A percentile compares a stretch with the other conserved stretches of the same genome.
Evolutionary conservation across 2,797 vertebrate genomes (phyloP).

Genomic region (Tapera naevia): DNA sequence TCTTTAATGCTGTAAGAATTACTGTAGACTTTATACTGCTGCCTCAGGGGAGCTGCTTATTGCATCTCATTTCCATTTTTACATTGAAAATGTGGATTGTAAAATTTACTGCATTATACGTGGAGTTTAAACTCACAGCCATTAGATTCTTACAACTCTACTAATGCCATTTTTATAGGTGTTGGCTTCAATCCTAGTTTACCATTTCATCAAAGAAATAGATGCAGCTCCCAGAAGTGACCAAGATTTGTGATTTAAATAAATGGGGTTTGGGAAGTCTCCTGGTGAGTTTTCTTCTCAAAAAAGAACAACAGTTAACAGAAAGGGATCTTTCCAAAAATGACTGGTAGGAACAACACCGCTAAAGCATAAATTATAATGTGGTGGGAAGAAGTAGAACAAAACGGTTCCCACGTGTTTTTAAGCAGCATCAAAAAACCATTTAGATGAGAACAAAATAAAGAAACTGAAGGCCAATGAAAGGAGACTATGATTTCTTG

Average conservation of each 20-base stretch:
- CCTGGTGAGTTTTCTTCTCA: conserved; percentile 8
- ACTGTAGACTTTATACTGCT: conserved; percentile 47
- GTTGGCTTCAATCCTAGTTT: conserved; percentile 65
- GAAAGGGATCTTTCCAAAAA: background rate
- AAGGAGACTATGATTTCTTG: background rate
- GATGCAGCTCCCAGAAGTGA: conserved; percentile 43
- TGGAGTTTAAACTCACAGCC: conserved; percentile 49
- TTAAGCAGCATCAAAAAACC: background rate
- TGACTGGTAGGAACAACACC: background rate
- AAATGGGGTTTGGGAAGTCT: conserved; percentile 25
- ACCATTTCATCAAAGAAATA: conserved; percentile 66
- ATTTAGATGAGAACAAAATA: background rate
- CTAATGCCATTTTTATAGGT: conserved; percentile 71
- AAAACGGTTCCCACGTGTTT: background rate
- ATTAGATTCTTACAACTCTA: conserved; percentile 68
- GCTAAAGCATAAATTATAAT: conserved; percentile 27
- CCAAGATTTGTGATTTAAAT: conserved; percentile 55
- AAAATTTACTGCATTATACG: conserved; percentile 59
- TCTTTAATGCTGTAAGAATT: conserved; percentile 29
- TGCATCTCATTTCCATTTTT: conserved; percentile 68
- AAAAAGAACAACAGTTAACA: conserved; percentile 14
- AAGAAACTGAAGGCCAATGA: background rate
- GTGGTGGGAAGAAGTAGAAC: background rate
- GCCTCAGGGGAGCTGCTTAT: conserved; percentile 49
- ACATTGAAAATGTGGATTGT: conserved; percentile 65